These are phyloP conservation scores for Spatulosminthurus flaviceps DNA, from an alignment of 2,888 invertebrate genomes.

Conservation along the genomic window DNA sequence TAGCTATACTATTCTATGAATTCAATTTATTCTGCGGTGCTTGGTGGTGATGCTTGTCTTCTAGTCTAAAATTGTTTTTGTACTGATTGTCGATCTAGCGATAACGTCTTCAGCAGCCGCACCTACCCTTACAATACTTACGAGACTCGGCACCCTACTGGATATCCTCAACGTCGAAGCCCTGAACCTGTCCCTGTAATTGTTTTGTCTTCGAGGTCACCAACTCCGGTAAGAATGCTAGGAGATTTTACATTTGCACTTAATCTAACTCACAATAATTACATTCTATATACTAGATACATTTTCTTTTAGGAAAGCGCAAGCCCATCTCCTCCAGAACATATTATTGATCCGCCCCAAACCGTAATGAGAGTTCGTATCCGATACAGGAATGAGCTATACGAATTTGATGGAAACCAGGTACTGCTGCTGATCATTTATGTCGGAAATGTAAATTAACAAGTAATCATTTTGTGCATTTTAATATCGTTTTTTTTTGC, in stretches of 20 bases:
- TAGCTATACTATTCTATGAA: too few relatives aligned
- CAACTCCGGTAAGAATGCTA: background rate
- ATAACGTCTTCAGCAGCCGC: background rate
- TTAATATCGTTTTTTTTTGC: too few relatives aligned
- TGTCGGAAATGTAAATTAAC: too few relatives aligned
- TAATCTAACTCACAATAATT: background rate
- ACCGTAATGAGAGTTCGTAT: slow-evolving; percentile 25
- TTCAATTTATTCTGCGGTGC: too few relatives aligned
- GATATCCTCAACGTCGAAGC: background rate
- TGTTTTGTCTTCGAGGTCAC: background rate
- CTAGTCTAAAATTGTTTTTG: too few relatives aligned
- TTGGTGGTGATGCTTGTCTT: too few relatives aligned
- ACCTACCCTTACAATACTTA: background rate
- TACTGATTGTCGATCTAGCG: background rate
- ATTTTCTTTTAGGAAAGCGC: background rate
- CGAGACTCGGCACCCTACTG: background rate
- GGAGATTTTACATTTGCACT: too few relatives aligned
- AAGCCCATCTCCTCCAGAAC: background rate
- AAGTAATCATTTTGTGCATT: too few relatives aligned
- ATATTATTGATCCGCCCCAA: too few relatives aligned
- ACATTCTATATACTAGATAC: background rate
- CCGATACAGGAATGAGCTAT: background rate
- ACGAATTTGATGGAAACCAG: slow-evolving; percentile 26
- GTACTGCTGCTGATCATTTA: too few relatives aligned
- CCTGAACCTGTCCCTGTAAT: background rate